A percentile compares a stretch with the other conserved stretches of the same genome.
Evolutionary conservation across 2,113 vertebrate genomes (phyloP).

Genomic region (Porphyrio hochstetteri): DNA sequence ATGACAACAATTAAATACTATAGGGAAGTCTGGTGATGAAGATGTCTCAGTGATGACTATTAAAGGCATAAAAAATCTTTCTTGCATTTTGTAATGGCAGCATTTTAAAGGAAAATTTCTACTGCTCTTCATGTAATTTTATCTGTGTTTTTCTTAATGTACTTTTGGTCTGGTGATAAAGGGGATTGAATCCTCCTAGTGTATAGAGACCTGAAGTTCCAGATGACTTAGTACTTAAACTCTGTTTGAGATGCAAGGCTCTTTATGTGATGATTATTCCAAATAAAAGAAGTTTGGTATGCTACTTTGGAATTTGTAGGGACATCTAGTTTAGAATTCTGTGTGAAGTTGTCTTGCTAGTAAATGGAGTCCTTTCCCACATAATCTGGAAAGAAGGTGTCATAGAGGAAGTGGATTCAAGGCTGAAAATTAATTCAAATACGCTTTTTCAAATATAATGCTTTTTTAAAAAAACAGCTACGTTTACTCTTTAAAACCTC

Average conservation of each 20-base stretch:
- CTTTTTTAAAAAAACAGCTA: neutral
- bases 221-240: neutral
- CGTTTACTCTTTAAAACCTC: neutral
- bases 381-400: neutral
- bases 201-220: neutral
- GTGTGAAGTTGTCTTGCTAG: neutral
- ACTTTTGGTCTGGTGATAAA: accelerated
- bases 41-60: neutral
- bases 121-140: neutral
- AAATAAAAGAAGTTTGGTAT: neutral
- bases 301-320: neutral
- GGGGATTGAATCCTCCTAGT: neutral
- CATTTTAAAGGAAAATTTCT: neutral
- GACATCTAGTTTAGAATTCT: neutral
- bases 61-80: neutral
- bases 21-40: neutral
- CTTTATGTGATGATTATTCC: neutral
- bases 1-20: neutral
- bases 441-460: neutral
- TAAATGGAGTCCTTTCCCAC: neutral
- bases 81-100: neutral
- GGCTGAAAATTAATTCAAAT: neutral
- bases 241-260: neutral
- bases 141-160: neutral
- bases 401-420: neutral